Conservation (phyloP, 2,113 vertebrate species). For the Cephalopholis sonnerati region DNA sequence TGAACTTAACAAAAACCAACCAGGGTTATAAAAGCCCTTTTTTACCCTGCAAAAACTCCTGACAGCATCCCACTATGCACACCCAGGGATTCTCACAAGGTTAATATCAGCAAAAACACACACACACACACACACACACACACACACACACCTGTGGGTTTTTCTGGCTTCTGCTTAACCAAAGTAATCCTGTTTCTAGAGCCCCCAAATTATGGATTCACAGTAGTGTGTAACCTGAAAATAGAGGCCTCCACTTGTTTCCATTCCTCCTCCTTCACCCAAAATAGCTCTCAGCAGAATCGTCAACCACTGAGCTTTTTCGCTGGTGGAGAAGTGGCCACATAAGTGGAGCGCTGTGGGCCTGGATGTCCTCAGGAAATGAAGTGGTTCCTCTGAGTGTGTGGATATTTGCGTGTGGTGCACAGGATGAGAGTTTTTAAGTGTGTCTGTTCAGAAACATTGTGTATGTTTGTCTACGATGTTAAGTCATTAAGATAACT, state of each 20-base stretch:
- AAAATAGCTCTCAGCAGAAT: constrained; percentile 68
- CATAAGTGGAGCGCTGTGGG: constrained; percentile 65
- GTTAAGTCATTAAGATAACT: constrained; percentile 7
- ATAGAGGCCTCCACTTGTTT: constrained; percentile 61
- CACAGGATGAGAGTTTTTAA: constrained; percentile 29
- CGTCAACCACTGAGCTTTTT: constrained; percentile 42
- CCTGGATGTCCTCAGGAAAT: constrained; percentile 69
- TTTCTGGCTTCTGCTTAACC: constrained; percentile 56
- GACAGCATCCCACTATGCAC: constrained; percentile 15
- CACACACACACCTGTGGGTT: constrained; percentile 59
- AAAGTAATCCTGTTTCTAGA: constrained; percentile 51
- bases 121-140: too few species aligned
- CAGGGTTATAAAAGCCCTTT: not conserved
- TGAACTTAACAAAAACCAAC: constrained; percentile 15
- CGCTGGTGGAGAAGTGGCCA: constrained; percentile 48
- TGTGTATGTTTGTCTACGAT: not conserved
- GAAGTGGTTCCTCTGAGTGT: constrained; percentile 64
- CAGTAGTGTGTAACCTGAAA: constrained; percentile 61
- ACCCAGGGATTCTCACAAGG: constrained; percentile 44
- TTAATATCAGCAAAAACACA: constrained; percentile 56
- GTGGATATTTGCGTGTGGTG: constrained; percentile 68
- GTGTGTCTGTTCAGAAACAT: constrained; percentile 25
- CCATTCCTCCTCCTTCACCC: constrained; percentile 57
- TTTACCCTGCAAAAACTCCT: not conserved
- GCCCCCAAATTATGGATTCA: constrained; percentile 60